These are phyloP conservation scores for Sipha maydis DNA, from an alignment of 2,888 invertebrate genomes.

Conservation along the genomic window DNA sequence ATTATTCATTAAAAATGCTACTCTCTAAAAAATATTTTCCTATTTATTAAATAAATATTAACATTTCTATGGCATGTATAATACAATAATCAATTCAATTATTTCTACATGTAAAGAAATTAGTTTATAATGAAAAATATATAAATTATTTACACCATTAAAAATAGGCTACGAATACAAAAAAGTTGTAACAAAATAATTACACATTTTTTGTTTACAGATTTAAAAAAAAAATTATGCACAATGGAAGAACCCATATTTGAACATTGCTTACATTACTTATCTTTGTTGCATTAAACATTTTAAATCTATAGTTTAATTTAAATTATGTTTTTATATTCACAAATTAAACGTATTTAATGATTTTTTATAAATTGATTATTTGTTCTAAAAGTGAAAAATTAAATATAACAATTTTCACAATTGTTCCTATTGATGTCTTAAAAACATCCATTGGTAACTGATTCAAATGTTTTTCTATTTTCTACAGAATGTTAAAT, in stretches of 20 bases:
- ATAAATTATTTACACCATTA: constrained; percentile 58
- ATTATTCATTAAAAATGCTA: constrained; percentile 46
- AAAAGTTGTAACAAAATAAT: constrained; percentile 59
- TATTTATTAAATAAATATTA: constrained; percentile 55
- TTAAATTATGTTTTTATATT: constrained; percentile 21
- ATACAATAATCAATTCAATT: constrained; percentile 49
- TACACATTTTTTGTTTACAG: constrained; percentile 52
- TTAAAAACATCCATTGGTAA: constrained; percentile 58
- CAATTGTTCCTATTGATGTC: constrained; percentile 61
- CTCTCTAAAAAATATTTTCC: constrained; percentile 55
- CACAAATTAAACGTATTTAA: constrained; percentile 30
- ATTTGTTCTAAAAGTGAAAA: constrained; percentile 57
- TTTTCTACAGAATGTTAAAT: constrained; percentile 28
- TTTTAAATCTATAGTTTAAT: constrained; percentile 35
- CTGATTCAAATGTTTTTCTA: constrained; percentile 53
- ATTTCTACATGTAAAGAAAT: constrained; percentile 51
- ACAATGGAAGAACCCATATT: constrained; percentile 60
- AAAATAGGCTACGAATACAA: constrained; percentile 52
- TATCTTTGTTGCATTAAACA: constrained; percentile 29
- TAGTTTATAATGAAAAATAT: constrained; percentile 55
- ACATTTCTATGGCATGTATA: constrained; percentile 58
- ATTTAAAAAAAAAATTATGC: constrained; percentile 45
- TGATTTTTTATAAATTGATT: constrained; percentile 16
- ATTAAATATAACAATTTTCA: constrained; percentile 53
- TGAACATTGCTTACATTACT: constrained; percentile 50